Conservation (phyloP, 1,140 invertebrate species). For the Luehdorfia chinensis region DNA sequence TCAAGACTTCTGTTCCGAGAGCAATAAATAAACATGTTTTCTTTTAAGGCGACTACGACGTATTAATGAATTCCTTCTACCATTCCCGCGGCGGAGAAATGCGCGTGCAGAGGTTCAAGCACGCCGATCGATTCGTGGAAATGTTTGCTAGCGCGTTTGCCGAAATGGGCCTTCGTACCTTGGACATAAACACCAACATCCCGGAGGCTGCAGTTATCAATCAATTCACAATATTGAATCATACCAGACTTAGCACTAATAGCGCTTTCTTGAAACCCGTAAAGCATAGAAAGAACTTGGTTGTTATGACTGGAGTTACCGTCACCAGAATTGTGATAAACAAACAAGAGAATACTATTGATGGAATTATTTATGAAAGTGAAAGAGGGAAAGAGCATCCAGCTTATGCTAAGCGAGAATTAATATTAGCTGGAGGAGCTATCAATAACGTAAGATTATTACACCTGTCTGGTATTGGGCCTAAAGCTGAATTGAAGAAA, state of each 20-base stretch:
- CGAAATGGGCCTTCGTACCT: conserved; percentile 56
- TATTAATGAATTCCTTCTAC: conserved; percentile 64
- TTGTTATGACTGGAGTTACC: conserved; percentile 75
- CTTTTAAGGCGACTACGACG: conserved; percentile 65
- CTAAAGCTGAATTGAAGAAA: conserved; percentile 80
- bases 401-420: conserved; percentile 79
- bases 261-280: conserved; percentile 78
- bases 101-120: conserved; percentile 63
- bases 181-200: conserved; percentile 63
- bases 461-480: conserved; percentile 86
- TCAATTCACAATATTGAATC: conserved; percentile 77
- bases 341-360: conserved; percentile 73
- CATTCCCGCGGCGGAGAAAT: conserved; percentile 65
- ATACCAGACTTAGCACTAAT: conserved; percentile 78
- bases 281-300: conserved; percentile 76
- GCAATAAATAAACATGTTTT: conserved; percentile 12
- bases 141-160: conserved; percentile 54
- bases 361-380: conserved; percentile 79
- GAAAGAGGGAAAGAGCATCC: conserved; percentile 52
- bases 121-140: conserved; percentile 56
- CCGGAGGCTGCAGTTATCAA: conserved; percentile 74
- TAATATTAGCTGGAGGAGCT: conserved; percentile 81
- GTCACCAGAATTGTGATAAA: conserved; percentile 84
- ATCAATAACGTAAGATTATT: conserved; percentile 81
- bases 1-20: too few relatives aligned